Evolutionary conservation across 1,140 invertebrate species (phyloP).

Genomic region (Pseudoatta argentina): DNA sequence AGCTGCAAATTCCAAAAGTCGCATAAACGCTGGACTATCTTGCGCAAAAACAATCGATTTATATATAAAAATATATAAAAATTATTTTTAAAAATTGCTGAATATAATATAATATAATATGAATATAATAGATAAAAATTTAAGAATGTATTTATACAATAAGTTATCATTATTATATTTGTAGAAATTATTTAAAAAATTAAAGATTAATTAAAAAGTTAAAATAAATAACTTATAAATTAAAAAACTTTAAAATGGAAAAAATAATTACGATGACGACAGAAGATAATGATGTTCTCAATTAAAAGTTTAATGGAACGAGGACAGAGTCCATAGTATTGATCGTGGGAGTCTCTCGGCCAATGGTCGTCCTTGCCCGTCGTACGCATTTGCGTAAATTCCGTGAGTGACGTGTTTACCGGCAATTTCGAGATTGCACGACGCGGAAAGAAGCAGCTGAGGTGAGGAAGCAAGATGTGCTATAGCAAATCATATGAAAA

Average conservation of each 20-base stretch:
- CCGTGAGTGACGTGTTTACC: slow-evolving; percentile 24
- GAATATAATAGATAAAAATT: no score
- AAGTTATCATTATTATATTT: not conserved
- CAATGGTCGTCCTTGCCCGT: slow-evolving; percentile 1
- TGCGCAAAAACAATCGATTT: not conserved
- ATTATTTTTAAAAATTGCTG: not conserved
- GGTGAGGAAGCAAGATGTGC: slow-evolving; percentile 14
- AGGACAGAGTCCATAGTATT: slow-evolving; percentile 15
- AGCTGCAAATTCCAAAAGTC: slow-evolving; percentile 12
- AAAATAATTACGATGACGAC: not conserved
- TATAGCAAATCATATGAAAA: slow-evolving; percentile 36
- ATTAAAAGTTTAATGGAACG: slow-evolving; percentile 30
- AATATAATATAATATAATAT: no score
- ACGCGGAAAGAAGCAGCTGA: not conserved
- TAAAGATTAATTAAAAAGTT: not conserved
- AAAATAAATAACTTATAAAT: not conserved
- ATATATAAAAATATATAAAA: not conserved
- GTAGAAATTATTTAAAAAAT: not conserved
- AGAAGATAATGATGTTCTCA: not conserved
- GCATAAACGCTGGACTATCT: not conserved
- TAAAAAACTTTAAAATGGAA: not conserved
- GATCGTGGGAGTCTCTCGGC: slow-evolving; percentile 16
- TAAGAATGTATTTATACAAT: not conserved
- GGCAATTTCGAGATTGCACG: slow-evolving; percentile 40
- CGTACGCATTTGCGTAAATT: slow-evolving; percentile 48